Conservation (phyloP, 2,797 vertebrate species). For the Delichon dasypus region DNA sequence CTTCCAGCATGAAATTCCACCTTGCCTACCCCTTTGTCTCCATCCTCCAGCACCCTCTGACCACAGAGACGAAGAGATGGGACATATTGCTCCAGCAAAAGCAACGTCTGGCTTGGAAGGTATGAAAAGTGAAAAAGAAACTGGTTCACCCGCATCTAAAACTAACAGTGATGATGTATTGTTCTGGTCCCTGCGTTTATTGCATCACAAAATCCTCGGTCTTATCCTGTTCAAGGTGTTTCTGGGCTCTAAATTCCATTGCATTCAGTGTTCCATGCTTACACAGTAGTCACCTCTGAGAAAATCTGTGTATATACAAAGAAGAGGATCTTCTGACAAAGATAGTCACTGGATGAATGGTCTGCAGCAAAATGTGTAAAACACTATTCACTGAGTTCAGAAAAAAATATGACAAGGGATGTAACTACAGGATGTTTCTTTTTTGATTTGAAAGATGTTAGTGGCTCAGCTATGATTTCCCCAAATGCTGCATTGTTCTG, state of each 20-base stretch:
- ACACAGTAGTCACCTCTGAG: not conserved
- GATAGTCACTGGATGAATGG: not conserved
- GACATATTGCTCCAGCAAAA: not conserved
- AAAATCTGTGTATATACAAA: not conserved
- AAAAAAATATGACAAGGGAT: not conserved
- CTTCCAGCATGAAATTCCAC: not conserved
- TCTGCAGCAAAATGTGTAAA: not conserved
- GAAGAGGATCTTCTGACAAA: not conserved
- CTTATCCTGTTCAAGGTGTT: not conserved
- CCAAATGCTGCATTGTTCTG: not conserved
- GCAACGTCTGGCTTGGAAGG: not conserved
- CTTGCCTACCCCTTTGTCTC: fast-evolving
- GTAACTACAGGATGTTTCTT: not conserved
- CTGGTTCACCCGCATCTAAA: not conserved
- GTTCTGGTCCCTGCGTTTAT: not conserved
- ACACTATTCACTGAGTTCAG: not conserved
- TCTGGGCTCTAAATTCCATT: not conserved
- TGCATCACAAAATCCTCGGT: not conserved
- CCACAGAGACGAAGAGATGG: not conserved
- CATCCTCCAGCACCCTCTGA: not conserved
- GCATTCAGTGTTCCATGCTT: not conserved
- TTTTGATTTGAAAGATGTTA: not conserved
- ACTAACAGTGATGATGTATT: not conserved
- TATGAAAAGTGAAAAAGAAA: not conserved
- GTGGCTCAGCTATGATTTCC: not conserved